A percentile compares a stretch with the other conserved stretches of the same genome.
Evolutionary conservation across 2,113 vertebrate genomes (phyloP).

Genomic region (Ctenodactylus gundi): DNA sequence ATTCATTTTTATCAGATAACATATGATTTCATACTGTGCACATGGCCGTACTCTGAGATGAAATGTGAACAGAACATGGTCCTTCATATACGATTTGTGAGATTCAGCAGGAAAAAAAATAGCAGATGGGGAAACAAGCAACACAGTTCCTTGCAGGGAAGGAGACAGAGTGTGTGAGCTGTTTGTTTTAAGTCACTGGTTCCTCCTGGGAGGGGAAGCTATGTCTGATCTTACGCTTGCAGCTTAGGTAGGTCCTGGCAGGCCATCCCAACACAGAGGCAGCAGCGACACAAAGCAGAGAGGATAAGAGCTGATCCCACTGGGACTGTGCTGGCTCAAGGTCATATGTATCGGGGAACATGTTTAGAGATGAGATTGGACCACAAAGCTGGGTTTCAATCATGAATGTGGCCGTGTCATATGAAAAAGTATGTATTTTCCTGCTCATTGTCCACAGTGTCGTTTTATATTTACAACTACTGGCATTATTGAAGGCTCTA

Average conservation of each 20-base stretch:
- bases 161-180: accelerated
- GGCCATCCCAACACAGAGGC: neutral
- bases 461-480: neutral
- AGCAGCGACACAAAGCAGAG: neutral
- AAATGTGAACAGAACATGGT: neutral
- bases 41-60: neutral
- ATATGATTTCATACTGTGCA: neutral
- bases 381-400: neutral
- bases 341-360: neutral
- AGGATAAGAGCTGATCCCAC: neutral
- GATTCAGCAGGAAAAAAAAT: neutral
- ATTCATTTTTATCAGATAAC: neutral
- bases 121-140: neutral
- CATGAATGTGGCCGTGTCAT: neutral
- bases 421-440: neutral
- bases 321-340: neutral
- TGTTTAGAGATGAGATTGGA: neutral
- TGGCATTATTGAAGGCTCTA: neutral
- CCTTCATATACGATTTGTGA: neutral
- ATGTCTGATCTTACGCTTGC: neutral
- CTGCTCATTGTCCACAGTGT: neutral
- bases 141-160: neutral
- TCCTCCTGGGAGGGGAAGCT: neutral
- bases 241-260: neutral
- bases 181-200: neutral